A percentile compares a stretch with the other conserved stretches of the same genome.
Evolutionary conservation across 2,888 invertebrate species (phyloP).

Genomic region (Cryptus viduatorius): DNA sequence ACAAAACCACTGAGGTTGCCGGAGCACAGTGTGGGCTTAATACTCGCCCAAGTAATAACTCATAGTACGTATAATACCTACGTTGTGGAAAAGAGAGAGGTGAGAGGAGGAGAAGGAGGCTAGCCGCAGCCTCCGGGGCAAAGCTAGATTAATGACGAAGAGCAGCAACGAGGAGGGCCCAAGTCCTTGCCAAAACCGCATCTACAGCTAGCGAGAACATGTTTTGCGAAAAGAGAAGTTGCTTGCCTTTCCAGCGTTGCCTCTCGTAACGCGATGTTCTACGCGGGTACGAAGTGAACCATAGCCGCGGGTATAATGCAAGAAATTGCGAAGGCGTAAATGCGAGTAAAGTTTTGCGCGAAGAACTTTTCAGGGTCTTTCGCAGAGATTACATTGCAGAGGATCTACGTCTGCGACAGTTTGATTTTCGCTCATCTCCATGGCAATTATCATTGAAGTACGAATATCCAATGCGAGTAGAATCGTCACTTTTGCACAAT

Average conservation of each 20-base stretch:
- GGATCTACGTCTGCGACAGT: no score
- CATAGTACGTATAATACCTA: conserved; percentile 59
- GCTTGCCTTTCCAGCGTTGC: neutral
- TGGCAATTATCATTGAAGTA: no score
- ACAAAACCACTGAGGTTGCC: conserved; percentile 48
- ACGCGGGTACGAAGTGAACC: neutral
- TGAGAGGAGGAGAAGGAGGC: conserved; percentile 42
- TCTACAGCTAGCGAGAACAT: conserved; percentile 58
- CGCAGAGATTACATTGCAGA: no score
- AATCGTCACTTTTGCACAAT: no score
- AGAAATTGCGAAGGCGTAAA: neutral
- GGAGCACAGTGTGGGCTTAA: conserved; percentile 54
- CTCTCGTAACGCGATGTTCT: conserved; percentile 1
- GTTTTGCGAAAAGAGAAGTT: conserved; percentile 58
- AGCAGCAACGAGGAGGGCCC: conserved; percentile 48
- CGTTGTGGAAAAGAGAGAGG: conserved; percentile 48
- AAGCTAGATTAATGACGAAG: conserved; percentile 68
- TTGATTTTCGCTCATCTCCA: no score
- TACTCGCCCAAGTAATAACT: conserved; percentile 66
- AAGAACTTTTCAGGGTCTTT: no score
- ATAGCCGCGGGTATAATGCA: neutral
- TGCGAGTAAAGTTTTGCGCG: neutral
- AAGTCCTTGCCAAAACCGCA: conserved; percentile 66
- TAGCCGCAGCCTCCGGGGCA: conserved; percentile 60
- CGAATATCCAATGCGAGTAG: no score